phyloP scores from a whole-genome alignment of 2,797 vertebrate species.

The Oreochromis grahami region DNA sequence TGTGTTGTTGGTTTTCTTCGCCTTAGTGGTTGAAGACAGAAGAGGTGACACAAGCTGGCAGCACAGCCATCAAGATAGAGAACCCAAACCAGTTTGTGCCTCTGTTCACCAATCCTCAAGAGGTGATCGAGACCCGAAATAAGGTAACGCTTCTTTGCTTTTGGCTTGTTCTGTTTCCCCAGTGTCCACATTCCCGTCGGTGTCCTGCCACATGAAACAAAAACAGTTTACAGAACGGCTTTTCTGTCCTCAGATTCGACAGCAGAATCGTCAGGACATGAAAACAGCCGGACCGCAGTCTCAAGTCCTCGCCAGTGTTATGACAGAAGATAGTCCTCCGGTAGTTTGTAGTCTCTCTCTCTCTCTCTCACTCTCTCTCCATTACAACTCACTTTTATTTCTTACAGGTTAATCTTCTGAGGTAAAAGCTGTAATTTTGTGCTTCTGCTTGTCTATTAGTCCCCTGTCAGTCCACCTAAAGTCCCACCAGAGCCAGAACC shows the following conservation, averaged over 20 bases:
- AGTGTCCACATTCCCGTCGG: neutral
- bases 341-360: slow-evolving; percentile 57
- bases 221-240: neutral
- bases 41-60: slow-evolving; percentile 85
- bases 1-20: neutral
- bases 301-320: slow-evolving; percentile 89
- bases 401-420: neutral
- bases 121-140: slow-evolving; percentile 96
- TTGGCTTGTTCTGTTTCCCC: neutral
- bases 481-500: slow-evolving; percentile 80
- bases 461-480: slow-evolving; percentile 77
- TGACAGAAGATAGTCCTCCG: slow-evolving; percentile 85
- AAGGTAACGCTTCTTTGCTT: slow-evolving; percentile 76
- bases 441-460: slow-evolving; percentile 68
- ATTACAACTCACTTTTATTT: neutral
- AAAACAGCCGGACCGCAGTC: slow-evolving; percentile 96
- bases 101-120: slow-evolving; percentile 93
- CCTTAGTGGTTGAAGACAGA: slow-evolving; percentile 91
- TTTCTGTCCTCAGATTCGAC: slow-evolving; percentile 82
- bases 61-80: slow-evolving; percentile 91
- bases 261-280: slow-evolving; percentile 95
- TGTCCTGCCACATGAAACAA: neutral
- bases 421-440: neutral
- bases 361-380: neutral
- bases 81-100: slow-evolving; percentile 97